Base-by-base conservation (phyloP, 2,113 vertebrate species). In the Indri indri region DNA sequence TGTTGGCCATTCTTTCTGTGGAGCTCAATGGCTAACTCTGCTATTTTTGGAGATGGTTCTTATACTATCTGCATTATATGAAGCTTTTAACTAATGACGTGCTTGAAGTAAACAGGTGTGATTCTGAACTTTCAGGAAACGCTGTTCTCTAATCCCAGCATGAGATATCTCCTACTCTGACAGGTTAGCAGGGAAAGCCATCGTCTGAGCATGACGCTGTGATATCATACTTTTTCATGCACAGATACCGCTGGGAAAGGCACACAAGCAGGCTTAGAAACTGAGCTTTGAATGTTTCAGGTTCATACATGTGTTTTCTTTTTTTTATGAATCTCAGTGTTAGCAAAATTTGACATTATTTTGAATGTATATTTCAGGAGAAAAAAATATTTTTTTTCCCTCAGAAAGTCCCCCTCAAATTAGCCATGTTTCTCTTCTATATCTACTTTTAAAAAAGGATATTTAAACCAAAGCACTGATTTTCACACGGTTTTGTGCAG, bases 341-440 rank as follows among this genome's bases (percentile, higher is more conserved):
- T 52, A 57, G 70, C 47, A 87, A 80, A 84, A 80, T 52, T 11
- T 16, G 59, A 61, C 20, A 74, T 61, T 93, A 84, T 81, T 71
- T 94, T 85, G 79, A 94, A 85, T 59, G 73, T 5, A 40, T 34
- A 93, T 80, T 89, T 80, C 54, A 89, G 57, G 54, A 80, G n/a
- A 73, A 57, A 20, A 70, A 91, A 91, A 74, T 50, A 37, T n/a
- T 59, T 47, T 32, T 88, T 71, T 86, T 71, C 11, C 6, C 6
- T 87, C 22, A 96, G 37, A 73, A 90, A 82, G 47, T 30, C 34
- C 80, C 54, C 50, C 79, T n/a, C 63, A 45, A 16, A n/a, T 45
- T 70, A 76, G 13, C 66, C 74, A 17, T 25, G 42, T 54, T 81
- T 73, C 57, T 73, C 7, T 88, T 45, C 7, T 45, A 14, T 42